phyloP scores from a whole-genome alignment of 1,140 invertebrate species.

The Cyclargus thomasi region DNA sequence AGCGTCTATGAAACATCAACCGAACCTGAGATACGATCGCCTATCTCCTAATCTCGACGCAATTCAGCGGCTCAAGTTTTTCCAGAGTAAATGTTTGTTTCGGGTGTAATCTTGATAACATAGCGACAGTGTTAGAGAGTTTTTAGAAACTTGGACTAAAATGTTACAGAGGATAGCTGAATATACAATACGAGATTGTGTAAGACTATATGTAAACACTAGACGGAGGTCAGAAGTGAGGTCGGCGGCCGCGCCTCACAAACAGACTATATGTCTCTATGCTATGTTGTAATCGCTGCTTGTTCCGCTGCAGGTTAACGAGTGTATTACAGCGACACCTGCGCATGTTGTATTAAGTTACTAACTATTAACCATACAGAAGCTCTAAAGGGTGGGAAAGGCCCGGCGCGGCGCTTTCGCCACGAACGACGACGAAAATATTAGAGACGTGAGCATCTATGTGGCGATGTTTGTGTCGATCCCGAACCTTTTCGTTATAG shows the following conservation, averaged over 20 bases:
- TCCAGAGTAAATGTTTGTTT: neutral
- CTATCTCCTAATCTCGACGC: neutral
- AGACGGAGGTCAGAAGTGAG: neutral
- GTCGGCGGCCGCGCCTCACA: neutral
- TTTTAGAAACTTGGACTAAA: no score
- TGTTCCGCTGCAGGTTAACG: no score
- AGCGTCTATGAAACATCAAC: neutral
- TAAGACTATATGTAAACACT: neutral
- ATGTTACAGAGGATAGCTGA: neutral
- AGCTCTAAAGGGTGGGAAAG: no score
- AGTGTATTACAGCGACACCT: neutral
- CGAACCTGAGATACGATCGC: neutral
- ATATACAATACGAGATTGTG: neutral
- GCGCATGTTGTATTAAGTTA: neutral
- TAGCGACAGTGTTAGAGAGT: neutral
- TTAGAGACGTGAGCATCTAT: no score
- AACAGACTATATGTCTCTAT: neutral
- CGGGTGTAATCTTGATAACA: neutral
- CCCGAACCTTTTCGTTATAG: no score
- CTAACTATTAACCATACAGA: no score
- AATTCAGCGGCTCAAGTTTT: neutral
- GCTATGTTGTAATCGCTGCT: neutral
- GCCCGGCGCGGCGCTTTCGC: no score
- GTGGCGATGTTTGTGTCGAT: no score
- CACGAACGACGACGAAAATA: no score